phyloP scores from a whole-genome alignment of 1,140 invertebrate genomes.

The Nasonia vitripennis region DNA sequence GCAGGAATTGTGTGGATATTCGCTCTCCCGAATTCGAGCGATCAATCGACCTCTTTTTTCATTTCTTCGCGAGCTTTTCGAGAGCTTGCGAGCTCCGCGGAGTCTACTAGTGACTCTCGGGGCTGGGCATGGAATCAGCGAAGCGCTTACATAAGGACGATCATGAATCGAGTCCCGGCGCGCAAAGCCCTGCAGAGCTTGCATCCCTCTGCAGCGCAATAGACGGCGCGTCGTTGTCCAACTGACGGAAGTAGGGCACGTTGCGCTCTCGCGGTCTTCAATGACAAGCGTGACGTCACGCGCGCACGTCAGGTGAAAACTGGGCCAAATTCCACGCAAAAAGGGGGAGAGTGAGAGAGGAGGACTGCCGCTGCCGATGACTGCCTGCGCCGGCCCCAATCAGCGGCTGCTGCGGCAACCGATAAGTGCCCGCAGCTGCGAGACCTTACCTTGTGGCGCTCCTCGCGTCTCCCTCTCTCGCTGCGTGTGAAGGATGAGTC shows the following conservation, averaged over 20 bases:
- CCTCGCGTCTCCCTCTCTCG: not conserved
- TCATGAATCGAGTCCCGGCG: too few relatives aligned
- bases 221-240: not conserved
- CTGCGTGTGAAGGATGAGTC: not conserved
- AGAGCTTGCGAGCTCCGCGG: not conserved
- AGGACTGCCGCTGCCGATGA: not conserved
- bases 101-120: too few relatives aligned
- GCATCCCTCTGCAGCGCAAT: not conserved
- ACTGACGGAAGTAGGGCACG: slow-evolving; percentile 64
- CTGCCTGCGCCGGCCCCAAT: not conserved
- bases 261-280: slow-evolving; percentile 66
- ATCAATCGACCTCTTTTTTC: slow-evolving; percentile 7
- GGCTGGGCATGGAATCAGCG: too few relatives aligned
- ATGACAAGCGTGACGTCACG: slow-evolving; percentile 71
- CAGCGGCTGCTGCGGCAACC: not conserved
- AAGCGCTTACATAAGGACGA: too few relatives aligned
- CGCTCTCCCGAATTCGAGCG: not conserved
- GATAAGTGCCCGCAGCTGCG: not conserved
- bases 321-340: slow-evolving; percentile 60
- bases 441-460: not conserved
- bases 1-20: not conserved
- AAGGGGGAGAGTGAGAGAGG: not conserved
- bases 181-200: not conserved
- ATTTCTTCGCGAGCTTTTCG: not conserved
- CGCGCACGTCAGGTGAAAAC: slow-evolving; percentile 59